Base-by-base conservation (phyloP, 2,113 vertebrate genomes). In the Balaeniceps rex region DNA sequence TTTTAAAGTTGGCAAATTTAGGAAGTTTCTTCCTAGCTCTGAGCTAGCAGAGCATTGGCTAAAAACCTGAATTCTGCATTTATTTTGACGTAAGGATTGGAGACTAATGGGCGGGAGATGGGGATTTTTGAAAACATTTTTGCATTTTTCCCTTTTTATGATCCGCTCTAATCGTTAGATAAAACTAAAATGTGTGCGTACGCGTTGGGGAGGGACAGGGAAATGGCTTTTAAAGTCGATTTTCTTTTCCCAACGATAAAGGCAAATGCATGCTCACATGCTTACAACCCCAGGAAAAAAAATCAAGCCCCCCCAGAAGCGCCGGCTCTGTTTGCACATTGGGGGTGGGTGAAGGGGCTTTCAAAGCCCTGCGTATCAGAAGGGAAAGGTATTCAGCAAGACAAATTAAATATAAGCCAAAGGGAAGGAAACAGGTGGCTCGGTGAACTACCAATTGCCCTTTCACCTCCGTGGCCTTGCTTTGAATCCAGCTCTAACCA, bases 401-500 rank as follows among this genome's bases (percentile, higher is more conserved):
- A 47, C 72, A 94, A 95, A 96, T 94, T 40, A 76, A 97, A 93
- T 68, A 70, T 2, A 38, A 93, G 90, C 81, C 75, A 74, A 70
- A 69, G 95, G 96, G 92, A 82, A 96, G 94, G 93, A 70, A 94
- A 88, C 97, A 98, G 97, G 97, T 97, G 97, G 96, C 84, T 66
- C 31, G 65, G 49, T 92, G 96, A 96, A 96, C 93, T 33, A 88
- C 83, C 82, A 65, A 69, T 75, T 92, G 84, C 95, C 96, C 93
- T 92, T 96, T 96, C 94, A 91, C 94, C 96, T 19, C 90, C 0
- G 7, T 81, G 94, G 75, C 95, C 95, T 22, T 1, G 47, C 97
- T 82, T 69, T 64, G 84, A 68, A 71, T 71, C 42, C 79, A 44
- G 78, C 64, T 77, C 88, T 36, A 74, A 61, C 23, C 87, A 65